Conservation (phyloP, 1,140 invertebrate genomes). For the Archivesica marissinica region DNA sequence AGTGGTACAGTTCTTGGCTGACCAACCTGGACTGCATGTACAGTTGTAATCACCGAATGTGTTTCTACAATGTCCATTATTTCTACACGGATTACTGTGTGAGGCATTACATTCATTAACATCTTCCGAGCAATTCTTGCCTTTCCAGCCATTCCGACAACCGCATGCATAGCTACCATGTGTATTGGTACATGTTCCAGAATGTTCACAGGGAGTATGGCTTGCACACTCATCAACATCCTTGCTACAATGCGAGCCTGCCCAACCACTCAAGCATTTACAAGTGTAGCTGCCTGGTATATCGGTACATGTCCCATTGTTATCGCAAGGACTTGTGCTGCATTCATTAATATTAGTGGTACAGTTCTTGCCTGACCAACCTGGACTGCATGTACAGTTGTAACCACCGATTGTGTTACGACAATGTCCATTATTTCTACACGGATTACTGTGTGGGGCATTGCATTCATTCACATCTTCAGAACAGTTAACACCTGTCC, state of each 20-base stretch:
- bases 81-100: no score
- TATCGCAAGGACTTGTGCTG: not conserved
- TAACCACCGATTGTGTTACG: slow-evolving; percentile 24
- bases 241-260: slow-evolving; percentile 32
- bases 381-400: slow-evolving; percentile 44
- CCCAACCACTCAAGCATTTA: slow-evolving; percentile 13
- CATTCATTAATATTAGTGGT: slow-evolving; percentile 18
- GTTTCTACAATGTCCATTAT: no score
- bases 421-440: slow-evolving; percentile 17
- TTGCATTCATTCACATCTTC: no score
- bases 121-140: slow-evolving; percentile 47
- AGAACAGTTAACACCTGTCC: no score
- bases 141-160: slow-evolving; percentile 51
- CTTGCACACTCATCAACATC: slow-evolving; percentile 56
- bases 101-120: no score
- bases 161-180: slow-evolving; percentile 30
- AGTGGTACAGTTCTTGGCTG: not conserved
- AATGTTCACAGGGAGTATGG: slow-evolving; percentile 13
- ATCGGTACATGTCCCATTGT: slow-evolving; percentile 57
- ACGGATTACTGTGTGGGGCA: no score
- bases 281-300: slow-evolving; percentile 50
- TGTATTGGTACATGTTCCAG: slow-evolving; percentile 35
- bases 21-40: no score
- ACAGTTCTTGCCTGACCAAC: no score
- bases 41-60: no score